A percentile compares a stretch with the other conserved stretches of the same genome.
phyloP scores from a whole-genome alignment of 1,140 invertebrate species.

The Drosophila suzukii region DNA sequence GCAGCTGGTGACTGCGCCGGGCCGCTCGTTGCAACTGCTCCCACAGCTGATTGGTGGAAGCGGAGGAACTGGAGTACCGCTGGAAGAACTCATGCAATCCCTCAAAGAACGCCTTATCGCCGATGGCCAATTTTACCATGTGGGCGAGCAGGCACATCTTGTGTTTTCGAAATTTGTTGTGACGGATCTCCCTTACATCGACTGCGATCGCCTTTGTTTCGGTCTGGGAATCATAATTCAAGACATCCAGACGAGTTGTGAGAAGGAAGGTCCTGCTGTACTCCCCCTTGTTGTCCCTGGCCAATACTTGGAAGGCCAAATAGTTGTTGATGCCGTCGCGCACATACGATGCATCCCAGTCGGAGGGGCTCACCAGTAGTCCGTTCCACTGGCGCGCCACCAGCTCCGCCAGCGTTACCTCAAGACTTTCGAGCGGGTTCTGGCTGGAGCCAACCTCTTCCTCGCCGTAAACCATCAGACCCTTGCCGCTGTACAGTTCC shows the following conservation, averaged over 20 bases:
- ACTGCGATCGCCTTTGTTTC: constrained; percentile 85
- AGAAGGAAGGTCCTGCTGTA: constrained; percentile 85
- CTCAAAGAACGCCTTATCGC: constrained; percentile 88
- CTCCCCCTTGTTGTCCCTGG: constrained; percentile 85
- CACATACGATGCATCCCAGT: constrained; percentile 2
- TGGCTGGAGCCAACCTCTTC: not conserved
- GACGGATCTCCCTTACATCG: constrained; percentile 88
- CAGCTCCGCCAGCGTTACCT: constrained; percentile 3
- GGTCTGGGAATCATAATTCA: constrained; percentile 82
- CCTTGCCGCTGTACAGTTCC: not conserved
- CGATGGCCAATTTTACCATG: constrained; percentile 94
- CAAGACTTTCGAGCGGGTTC: not conserved
- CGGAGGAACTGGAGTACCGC: constrained; percentile 87
- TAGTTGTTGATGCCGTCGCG: constrained; percentile 16
- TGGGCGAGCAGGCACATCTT: constrained; percentile 93
- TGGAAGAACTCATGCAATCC: constrained; percentile 88
- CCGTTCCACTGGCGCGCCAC: constrained; percentile 23
- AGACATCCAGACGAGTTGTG: constrained; percentile 85
- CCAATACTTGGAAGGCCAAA: constrained; percentile 7
- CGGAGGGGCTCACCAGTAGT: not conserved
- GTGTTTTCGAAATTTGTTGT: constrained; percentile 92
- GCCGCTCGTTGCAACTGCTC: constrained; percentile 88
- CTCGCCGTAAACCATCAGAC: constrained; percentile 13
- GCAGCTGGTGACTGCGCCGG: constrained; percentile 84
- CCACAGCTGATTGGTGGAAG: constrained; percentile 93